Evolutionary conservation across 2,113 vertebrate genomes (phyloP), one percentile per base, ranked within the genome.

Genomic region (Austrofundulus limnaeus): DNA sequence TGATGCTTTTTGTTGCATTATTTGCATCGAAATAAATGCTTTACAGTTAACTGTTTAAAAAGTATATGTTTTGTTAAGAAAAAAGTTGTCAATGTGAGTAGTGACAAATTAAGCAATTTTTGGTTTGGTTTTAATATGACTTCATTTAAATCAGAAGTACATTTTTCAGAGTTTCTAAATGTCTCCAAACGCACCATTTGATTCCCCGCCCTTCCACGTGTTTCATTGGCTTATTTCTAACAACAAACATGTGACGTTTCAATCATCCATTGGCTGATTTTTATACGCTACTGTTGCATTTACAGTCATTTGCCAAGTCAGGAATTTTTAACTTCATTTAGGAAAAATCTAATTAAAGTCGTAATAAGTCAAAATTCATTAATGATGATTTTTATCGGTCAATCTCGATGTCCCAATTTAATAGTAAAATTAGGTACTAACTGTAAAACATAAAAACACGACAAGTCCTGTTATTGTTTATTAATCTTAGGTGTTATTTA

Each of bases 191-290:
- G 34, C 59, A 50, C 13, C 59, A n/a, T 14, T 12, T 7, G 10
- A 2, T 17, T 6, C 11, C 23, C 72, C 85, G 77, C 63, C 85
- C 88, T 73, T 20, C 25, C 1, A 2, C 0, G 5, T 1, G 4
- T 5, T 1, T 62, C 10, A 88, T 90, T 90, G 87, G 88, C 56
- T 17, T 3, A 28, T 13, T 4, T 0, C 8, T 39, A 11, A 73
- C 37, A 82, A 43, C 31, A 23, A 37, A 20, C 9, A 0, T 13
- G 0, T 80, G 73, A 78, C 71, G 75, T 71, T 0, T 0, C 0
- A 21, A 6, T 2, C 13, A 1, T 3, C 60, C 38, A 90, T 91
- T 89, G 87, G 85, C 19, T 60, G 2, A 4, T 17, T 23, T 63
- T n/a, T n/a, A n/a, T 2, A 11, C 28, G 1, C 20, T 38, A 11